Percentiles rank a stretch among this genome's conserved stretches.
These are phyloP conservation scores for Cataglyphis hispanica DNA, from an alignment of 1,140 invertebrate species.

Conservation along the genomic window DNA sequence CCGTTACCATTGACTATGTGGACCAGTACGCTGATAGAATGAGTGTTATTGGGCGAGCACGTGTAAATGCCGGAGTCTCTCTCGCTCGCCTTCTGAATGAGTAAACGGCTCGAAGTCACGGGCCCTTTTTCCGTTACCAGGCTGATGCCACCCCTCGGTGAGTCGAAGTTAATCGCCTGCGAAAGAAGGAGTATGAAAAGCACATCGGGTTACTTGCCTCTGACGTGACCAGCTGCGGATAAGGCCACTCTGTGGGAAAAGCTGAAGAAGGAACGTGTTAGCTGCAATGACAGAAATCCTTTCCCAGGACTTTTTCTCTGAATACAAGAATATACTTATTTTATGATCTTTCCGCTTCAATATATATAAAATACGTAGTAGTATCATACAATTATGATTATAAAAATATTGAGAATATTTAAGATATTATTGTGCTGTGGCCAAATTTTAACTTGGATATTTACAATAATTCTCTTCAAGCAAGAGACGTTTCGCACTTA, in stretches of 20 bases:
- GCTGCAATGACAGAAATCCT: conserved; percentile 23
- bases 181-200: conserved; percentile 70
- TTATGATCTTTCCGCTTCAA: background rate
- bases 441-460: conserved; percentile 1
- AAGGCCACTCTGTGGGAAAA: conserved; percentile 44
- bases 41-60: conserved; percentile 93
- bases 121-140: conserved; percentile 93
- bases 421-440: background rate
- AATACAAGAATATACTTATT: conserved; percentile 5
- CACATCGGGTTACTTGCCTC: conserved; percentile 33
- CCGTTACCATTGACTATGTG: conserved; percentile 94
- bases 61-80: conserved; percentile 92
- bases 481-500: background rate
- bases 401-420: background rate
- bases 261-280: conserved; percentile 47
- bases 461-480: background rate
- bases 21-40: conserved; percentile 91
- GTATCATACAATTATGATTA: background rate
- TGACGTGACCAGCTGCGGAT: conserved; percentile 60
- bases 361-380: background rate
- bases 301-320: conserved; percentile 29
- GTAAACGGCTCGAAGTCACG: conserved; percentile 92
- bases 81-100: conserved; percentile 92
- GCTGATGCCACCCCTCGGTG: conserved; percentile 92
- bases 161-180: conserved; percentile 93